Conservation (phyloP, 2,888 invertebrate species). For the Timema cristinae region DNA sequence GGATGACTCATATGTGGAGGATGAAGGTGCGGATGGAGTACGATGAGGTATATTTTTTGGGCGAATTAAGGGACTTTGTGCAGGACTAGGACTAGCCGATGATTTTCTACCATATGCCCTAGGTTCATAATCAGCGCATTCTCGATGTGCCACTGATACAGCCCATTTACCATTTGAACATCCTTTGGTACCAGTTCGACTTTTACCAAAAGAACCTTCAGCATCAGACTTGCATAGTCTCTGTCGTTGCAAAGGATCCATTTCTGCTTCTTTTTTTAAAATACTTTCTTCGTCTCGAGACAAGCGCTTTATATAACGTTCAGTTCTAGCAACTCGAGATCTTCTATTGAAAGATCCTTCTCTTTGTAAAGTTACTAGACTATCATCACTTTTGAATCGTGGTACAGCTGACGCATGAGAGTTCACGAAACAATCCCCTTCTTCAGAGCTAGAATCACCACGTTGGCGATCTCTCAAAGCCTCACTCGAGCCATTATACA, state of each 20-base stretch:
- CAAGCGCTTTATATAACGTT: conserved; percentile 71
- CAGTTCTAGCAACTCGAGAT: conserved; percentile 71
- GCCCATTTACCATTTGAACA: conserved; percentile 28
- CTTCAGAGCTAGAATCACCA: conserved; percentile 66
- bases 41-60: conserved; percentile 27
- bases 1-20: not conserved
- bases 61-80: conserved; percentile 35
- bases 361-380: conserved; percentile 43
- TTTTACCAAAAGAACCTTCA: conserved; percentile 34
- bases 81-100: conserved; percentile 38
- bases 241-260: conserved; percentile 24
- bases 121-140: conserved; percentile 23
- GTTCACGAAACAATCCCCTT: conserved; percentile 45
- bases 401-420: conserved; percentile 39
- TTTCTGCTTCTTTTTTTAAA: conserved; percentile 53
- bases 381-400: conserved; percentile 21
- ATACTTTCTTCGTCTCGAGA: conserved; percentile 65
- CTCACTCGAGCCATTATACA: conserved; percentile 61
- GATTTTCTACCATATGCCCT: conserved; percentile 25
- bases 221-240: conserved; percentile 41
- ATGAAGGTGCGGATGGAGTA: conserved; percentile 10
- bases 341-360: conserved; percentile 58
- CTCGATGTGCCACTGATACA: conserved; percentile 35
- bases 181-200: not conserved
- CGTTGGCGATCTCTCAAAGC: conserved; percentile 58